Base-by-base conservation (phyloP, 2,113 vertebrate genomes). In the Microcebus tavaratra region DNA sequence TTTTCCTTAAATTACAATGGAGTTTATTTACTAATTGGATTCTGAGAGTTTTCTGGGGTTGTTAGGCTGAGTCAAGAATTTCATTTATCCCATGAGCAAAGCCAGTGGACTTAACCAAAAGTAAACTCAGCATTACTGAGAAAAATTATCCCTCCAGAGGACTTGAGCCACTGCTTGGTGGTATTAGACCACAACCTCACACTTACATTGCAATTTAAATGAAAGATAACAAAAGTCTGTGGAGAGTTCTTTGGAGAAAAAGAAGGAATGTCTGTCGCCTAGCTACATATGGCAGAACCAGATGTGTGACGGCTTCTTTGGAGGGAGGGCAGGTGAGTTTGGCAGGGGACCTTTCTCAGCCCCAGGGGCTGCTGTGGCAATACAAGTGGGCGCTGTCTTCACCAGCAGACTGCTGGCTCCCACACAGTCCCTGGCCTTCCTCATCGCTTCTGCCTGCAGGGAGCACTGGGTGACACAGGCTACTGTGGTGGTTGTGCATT, bases 1-100 rank as follows among this genome's bases (percentile, higher is more conserved):
- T 79, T 78, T 88, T 42, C 70, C 90, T 92, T 80, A 61, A 45
- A 93, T 96, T 88, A 96, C 85, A 90, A 70, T 94, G 63, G 67
- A 5, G 57, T 70, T 82, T 84, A 73, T 84, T 97, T 94, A 78
- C 84, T 88, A 63, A 82, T 36, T 91, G 63, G 83, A 76, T 96
- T 84, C 83, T 67, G 72, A 81, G 91, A 83, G 68, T 86, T 91
- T 63, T 36, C 68, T 29, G 36, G 53, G 39, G 2, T 87, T 73
- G 72, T n/a, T 78, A 82, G 91, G 27, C 48, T 57, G 25, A 79
- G 84, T 76, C 76, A 45, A n/a, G 92, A 91, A 88, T 82, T 94
- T 86, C 42, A 27, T 55, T 18, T 86, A 83, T 59, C 81, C 82
- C 81, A 48, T 8, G 3, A 65, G 87, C 88, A 85, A 88, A 88